Evolutionary conservation across 1,140 invertebrate genomes (phyloP).

Genomic region (Callitettix versicolor): DNA sequence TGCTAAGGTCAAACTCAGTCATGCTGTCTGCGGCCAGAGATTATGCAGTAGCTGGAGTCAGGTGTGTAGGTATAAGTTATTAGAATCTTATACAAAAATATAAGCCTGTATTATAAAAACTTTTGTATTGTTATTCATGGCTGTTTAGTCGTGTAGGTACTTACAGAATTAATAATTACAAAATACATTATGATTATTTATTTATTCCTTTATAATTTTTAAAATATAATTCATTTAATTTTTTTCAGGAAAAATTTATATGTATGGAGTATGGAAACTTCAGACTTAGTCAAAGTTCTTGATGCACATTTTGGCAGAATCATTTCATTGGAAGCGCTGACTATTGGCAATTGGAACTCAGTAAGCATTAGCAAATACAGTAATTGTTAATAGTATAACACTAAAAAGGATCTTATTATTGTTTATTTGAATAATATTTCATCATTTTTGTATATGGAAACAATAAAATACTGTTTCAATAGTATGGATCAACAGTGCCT

Average conservation of each 20-base stretch:
- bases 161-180: not conserved
- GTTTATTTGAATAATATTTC: too few relatives aligned
- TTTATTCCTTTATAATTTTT: conserved; percentile 1
- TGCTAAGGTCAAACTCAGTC: conserved; percentile 79
- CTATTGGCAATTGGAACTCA: conserved; percentile 83
- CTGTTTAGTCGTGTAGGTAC: too few relatives aligned
- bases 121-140: too few relatives aligned
- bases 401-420: too few relatives aligned
- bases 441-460: too few relatives aligned
- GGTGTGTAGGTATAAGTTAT: conserved; percentile 35
- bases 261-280: conserved; percentile 76
- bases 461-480: too few relatives aligned
- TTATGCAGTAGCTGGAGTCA: conserved; percentile 88
- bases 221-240: conserved; percentile 1
- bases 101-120: too few relatives aligned
- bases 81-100: not conserved
- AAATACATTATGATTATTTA: conserved; percentile 1
- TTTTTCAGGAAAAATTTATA: conserved; percentile 81
- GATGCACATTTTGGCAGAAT: conserved; percentile 97
- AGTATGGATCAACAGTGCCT: too few relatives aligned
- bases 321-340: conserved; percentile 77
- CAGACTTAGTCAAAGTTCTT: conserved; percentile 76
- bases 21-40: conserved; percentile 82
- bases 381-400: too few relatives aligned
- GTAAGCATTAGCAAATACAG: conserved; percentile 27